A percentile compares a stretch with the other conserved stretches of the same genome.
Conservation (phyloP, 1,140 invertebrate species). For the Yoshiicerus persimilis region DNA sequence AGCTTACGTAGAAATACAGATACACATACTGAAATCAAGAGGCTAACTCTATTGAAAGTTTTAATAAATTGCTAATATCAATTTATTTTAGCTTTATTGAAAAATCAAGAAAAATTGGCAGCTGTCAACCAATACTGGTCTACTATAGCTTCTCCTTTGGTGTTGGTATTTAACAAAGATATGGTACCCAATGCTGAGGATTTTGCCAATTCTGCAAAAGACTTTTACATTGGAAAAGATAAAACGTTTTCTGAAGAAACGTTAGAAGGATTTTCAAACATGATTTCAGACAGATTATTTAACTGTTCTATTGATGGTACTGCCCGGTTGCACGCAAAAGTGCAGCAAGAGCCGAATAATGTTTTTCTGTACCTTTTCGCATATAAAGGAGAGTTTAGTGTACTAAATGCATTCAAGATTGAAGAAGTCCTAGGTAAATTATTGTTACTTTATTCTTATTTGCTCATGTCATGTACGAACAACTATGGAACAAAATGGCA, state of each 20-base stretch:
- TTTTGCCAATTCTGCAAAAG: neutral
- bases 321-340: neutral
- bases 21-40: too few relatives aligned
- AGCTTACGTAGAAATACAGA: too few relatives aligned
- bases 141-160: neutral
- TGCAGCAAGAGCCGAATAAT: neutral
- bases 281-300: slow-evolving; percentile 23
- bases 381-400: slow-evolving; percentile 25
- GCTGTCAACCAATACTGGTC: neutral
- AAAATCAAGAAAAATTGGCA: neutral
- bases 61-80: neutral
- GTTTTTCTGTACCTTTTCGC: slow-evolving; percentile 1
- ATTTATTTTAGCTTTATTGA: neutral
- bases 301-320: neutral
- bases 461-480: too few relatives aligned
- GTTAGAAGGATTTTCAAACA: neutral
- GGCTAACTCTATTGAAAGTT: too few relatives aligned
- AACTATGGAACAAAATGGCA: too few relatives aligned
- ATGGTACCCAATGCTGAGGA: neutral
- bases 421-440: neutral
- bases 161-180: neutral
- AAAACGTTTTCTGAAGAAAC: neutral
- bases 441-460: neutral
- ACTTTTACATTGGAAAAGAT: slow-evolving; percentile 27
- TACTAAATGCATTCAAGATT: slow-evolving; percentile 12